Conservation (phyloP, 2,888 invertebrate species). For the Campoletis raptor region DNA sequence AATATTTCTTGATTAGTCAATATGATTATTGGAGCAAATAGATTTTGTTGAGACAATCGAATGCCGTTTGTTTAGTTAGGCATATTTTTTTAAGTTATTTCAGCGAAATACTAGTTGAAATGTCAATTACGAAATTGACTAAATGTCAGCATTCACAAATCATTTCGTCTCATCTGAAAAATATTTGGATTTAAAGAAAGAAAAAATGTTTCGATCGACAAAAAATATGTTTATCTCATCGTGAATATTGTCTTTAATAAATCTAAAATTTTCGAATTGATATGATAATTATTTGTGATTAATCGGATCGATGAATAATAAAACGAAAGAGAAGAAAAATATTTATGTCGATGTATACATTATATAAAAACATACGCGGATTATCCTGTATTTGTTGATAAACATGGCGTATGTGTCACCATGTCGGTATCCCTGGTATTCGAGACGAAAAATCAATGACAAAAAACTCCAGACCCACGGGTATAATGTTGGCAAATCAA, state of each 20-base stretch:
- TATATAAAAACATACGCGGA: background rate
- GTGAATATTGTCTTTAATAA: background rate
- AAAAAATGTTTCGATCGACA: no score
- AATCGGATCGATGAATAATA: background rate
- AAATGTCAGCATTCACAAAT: no score
- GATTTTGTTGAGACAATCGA: no score
- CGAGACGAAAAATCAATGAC: constrained; percentile 43
- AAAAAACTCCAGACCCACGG: constrained; percentile 47
- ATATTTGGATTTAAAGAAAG: no score
- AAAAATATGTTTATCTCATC: no score
- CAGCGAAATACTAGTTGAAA: no score
- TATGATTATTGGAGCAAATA: no score
- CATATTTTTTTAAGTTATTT: no score
- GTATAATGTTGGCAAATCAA: constrained; percentile 68
- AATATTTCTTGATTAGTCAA: no score
- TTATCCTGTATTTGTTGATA: background rate
- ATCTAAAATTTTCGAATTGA: background rate
- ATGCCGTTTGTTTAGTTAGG: no score
- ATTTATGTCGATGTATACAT: background rate
- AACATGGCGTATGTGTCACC: background rate
- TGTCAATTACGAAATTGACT: no score
- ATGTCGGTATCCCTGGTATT: constrained; percentile 21
- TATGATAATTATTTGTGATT: background rate
- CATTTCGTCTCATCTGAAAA: no score
- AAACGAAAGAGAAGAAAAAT: background rate